Evolutionary conservation across 2,888 invertebrate genomes (phyloP), one percentile per base, ranked within the genome.

Genomic region (Leucophenga montana): DNA sequence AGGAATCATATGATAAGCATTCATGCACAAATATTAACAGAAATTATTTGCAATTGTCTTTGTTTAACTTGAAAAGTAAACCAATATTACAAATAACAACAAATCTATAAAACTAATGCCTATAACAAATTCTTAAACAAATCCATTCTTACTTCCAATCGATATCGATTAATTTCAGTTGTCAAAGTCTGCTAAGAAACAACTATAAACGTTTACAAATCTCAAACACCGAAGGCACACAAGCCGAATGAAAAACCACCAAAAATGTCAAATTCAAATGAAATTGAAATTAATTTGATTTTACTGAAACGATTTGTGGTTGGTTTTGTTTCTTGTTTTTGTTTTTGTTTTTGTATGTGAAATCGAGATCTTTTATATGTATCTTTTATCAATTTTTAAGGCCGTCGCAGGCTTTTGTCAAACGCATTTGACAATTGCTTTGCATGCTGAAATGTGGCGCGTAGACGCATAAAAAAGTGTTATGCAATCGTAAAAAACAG

Each of bases 351-450:
- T 72, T 72, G 71, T 69, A 68, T 14, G n/a, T n/a, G 39, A 44
- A 39, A 11, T 61, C 44, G 57, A 39, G 39, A 39, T 39, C 39
- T 39, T 39, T 39, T 39, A 39, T 39, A 39, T 39, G 9, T 39
- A 11, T 14, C 20, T 64, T 39, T 75, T 74, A 77, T 78, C 72
- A 74, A 75, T 74, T 74, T 66, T 75, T 67, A 50, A 77, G 76
- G 81, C 79, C 75, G 77, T 77, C 73, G 68, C 27, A 20, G 22
- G 75, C 67, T 74, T 68, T 74, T 77, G 75, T 74, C 39, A 44
- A 61, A 61, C 70, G 73, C 22, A 71, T 74, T 74, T 80, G 75
- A 77, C 78, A 78, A 78, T 80, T 77, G 78, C 72, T 75, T 78
- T 78, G 78, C 78, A 79, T 80, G 73, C 22, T 22, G 48, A 39